Evolutionary conservation across 37 sponge, comb jelly and placozoan genomes (phyloP).

Genomic region (Cladorhizidae sp.): DNA sequence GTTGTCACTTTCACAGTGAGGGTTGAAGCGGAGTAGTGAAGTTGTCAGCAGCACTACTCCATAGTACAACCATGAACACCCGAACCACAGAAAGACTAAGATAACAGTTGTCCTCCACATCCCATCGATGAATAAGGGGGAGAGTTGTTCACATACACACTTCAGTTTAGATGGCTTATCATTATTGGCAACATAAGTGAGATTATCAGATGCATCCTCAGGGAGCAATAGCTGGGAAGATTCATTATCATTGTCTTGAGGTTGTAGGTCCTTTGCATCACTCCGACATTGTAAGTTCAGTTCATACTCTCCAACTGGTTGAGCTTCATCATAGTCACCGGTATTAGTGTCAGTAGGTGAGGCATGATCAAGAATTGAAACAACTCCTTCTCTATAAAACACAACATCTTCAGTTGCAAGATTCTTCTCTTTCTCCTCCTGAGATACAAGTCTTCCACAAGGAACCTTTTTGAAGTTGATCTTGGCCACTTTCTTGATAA

Average conservation of each 20-base stretch:
- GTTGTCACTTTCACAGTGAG: slow-evolving; percentile 45
- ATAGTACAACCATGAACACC: slow-evolving; percentile 59
- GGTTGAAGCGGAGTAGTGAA: slow-evolving; percentile 52
- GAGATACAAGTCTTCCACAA: slow-evolving; percentile 38
- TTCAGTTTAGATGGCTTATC: background rate
- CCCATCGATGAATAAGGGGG: slow-evolving; percentile 36
- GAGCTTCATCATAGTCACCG: background rate
- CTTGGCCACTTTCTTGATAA: slow-evolving; percentile 45
- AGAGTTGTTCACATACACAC: background rate
- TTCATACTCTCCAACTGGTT: background rate
- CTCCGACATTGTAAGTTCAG: background rate
- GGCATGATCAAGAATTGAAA: background rate
- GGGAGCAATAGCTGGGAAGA: background rate
- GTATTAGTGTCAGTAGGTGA: background rate
- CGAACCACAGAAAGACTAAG: slow-evolving; percentile 55
- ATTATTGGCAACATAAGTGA: too few relatives aligned
- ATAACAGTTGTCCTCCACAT: slow-evolving; percentile 67
- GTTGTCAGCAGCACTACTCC: slow-evolving; percentile 71
- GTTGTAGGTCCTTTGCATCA: background rate
- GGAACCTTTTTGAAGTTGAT: slow-evolving; percentile 48
- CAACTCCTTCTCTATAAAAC: background rate
- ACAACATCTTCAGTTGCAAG: too few relatives aligned
- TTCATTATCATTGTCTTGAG: background rate
- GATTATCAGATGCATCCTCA: background rate
- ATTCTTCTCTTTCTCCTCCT: slow-evolving; percentile 30